Base-by-base conservation (phyloP, 2,113 vertebrate species). In the Rhinopomastus cyanomelas region DNA sequence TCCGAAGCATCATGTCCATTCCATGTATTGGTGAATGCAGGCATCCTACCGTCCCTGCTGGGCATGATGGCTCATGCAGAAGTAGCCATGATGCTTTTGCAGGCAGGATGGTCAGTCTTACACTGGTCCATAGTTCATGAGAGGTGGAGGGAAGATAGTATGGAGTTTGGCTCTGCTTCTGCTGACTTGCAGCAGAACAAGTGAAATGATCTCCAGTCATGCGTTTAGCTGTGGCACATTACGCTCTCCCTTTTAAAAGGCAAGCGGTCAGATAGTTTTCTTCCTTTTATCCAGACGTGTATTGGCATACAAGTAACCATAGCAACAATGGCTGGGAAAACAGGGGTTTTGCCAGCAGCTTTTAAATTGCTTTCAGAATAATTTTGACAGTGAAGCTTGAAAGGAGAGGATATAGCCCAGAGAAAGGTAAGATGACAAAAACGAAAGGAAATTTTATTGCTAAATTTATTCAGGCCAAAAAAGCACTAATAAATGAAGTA, bases 221-320 rank as follows among this genome's bases (percentile, higher is more conserved):
- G 30, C 49, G 88, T 93, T 88, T 61, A 81, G 29, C 42, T 73
- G 61, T 77, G 71, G 68, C 85, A 78, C 55, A 51, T 23, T 76
- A 79, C 79, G 37, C 44, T 76, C 42, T 81, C 18, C 12, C 68
- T 81, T 89, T 87, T 37, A 39, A 60, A 77, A 62, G 30, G 42
- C 59, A 65, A 88, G 36, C 37, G 69, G 59, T 52, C 65, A 62
- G 66, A 74, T 51, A 27, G 32, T 85, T 76, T 88, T 84, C 27
- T n/a, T 91, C 51, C 23, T 84, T 95, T 91, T 79, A 83, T 65
- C 61, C 55, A 83, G 67, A 76, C 79, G 32, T 85, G 73, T 92
- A 83, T 85, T 92, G 94, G 85, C 55, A 87, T 87, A 74, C 61
- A 61, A 27, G 86, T 93, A 94, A 83, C 91, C 94, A 92, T 93